Evolutionary conservation across 2,888 invertebrate genomes (phyloP), one percentile per base, ranked within the genome.

Genomic region (Hymenopus coronatus): DNA sequence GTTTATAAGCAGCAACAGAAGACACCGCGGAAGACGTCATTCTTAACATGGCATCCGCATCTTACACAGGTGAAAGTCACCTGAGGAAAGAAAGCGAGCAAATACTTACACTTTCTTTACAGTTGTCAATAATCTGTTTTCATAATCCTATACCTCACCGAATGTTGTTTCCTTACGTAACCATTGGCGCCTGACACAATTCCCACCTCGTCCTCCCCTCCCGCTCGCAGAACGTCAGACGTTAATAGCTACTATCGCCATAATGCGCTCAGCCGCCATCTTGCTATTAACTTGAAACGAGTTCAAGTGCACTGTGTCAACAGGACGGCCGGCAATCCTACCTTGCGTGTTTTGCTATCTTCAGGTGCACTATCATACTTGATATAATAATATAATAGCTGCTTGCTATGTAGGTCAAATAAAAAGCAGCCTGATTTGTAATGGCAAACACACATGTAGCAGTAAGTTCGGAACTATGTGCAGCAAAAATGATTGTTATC

Each of bases 111-210:
- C 82, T 88, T 82, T 84, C 87, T 30, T 84, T 82, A 40, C 82
- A 40, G 30, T 83, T 40, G 14, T 70, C 54, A 70, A 70, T 70
- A 70, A 70, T 70, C 54, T 70, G 54, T 70, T 70, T 70, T 70
- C 54, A 70, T 70, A 70, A 70, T 70, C 54, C 54, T 70, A 85
- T 87, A 88, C 88, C 88, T 82, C 89, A 91, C 90, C 91, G 91
- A 90, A 91, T 92, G 91, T 91, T 91, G 91, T 91, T 92, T 91
- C 92, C 91, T 91, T 91, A 91, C 92, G 88, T 70, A 85, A 82
- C 25, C 28, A 28, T 70, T 81, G 30, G 33, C 40, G 82, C 82
- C 82, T 84, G 85, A 90, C 90, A 90, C 90, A 90, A 88, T 89
- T 83, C 89, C 89, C 84, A 88, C 28, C 28, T 25, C 28, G n/a